A percentile compares a stretch with the other conserved stretches of the same genome.
Evolutionary conservation across 2,888 invertebrate species (phyloP).

Genomic region (Capitulum mitella): DNA sequence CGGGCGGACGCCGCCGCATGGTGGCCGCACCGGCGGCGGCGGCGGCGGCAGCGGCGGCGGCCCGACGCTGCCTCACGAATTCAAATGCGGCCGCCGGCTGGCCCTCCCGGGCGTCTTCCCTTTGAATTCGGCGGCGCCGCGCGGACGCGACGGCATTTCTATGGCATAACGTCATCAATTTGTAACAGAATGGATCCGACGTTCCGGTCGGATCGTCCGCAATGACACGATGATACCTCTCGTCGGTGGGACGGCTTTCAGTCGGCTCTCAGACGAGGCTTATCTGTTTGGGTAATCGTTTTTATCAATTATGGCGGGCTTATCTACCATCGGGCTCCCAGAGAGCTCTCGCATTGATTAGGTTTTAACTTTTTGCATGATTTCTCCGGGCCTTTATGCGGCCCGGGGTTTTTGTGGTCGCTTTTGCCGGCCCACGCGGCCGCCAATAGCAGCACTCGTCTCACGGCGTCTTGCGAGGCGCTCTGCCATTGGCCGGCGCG

Average conservation of each 20-base stretch:
- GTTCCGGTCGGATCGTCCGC: not conserved
- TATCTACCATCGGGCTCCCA: not conserved
- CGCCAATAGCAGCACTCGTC: not conserved
- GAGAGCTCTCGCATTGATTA: conserved; percentile 11
- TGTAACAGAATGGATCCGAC: not conserved
- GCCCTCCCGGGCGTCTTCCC: not conserved
- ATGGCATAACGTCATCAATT: conserved; percentile 18
- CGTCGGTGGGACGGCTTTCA: not conserved
- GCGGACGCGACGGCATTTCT: not conserved
- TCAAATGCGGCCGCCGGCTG: not conserved
- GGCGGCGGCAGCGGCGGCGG: not conserved
- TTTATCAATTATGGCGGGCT: conserved; percentile 8
- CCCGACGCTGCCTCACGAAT: not conserved
- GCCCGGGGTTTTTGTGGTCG: not conserved
- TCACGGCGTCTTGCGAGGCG: not conserved
- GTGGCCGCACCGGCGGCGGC: not conserved
- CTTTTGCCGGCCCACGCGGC: not conserved
- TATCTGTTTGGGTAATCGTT: conserved; percentile 22
- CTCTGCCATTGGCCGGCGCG: not conserved
- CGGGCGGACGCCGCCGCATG: no score
- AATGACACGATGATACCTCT: not conserved
- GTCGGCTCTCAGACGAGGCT: not conserved
- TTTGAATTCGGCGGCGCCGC: not conserved
- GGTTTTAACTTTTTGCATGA: conserved; percentile 16
- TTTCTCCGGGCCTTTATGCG: not conserved